phyloP scores from a whole-genome alignment of 1,140 invertebrate genomes.

The Drosophila nebulosa region DNA sequence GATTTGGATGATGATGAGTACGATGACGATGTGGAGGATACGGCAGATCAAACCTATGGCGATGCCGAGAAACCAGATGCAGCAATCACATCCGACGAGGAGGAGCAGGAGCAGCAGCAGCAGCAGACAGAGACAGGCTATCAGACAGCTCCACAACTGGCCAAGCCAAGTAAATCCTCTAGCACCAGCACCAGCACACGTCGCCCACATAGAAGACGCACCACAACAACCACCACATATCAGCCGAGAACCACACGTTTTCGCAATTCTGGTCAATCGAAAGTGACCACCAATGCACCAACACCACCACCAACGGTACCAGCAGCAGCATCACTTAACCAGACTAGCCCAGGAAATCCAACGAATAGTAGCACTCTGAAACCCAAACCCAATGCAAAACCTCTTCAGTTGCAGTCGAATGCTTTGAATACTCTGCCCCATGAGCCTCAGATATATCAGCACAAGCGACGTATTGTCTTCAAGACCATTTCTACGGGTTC shows the following conservation, averaged over 20 bases:
- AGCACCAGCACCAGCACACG: constrained; percentile 13
- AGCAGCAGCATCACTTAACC: constrained; percentile 4
- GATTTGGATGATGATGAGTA: constrained; percentile 57
- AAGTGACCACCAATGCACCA: neutral
- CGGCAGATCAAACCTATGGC: constrained; percentile 24
- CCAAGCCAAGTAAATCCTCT: constrained; percentile 1
- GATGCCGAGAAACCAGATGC: constrained; percentile 55
- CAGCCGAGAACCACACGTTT: constrained; percentile 41
- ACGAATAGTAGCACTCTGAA: constrained; percentile 4
- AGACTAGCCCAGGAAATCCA: neutral
- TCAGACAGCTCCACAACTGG: constrained; percentile 14
- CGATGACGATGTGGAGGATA: constrained; percentile 50
- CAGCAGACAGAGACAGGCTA: constrained; percentile 24
- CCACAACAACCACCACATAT: constrained; percentile 18
- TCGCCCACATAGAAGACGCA: constrained; percentile 28
- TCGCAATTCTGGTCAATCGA: constrained; percentile 1
- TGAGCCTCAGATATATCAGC: constrained; percentile 58
- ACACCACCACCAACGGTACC: neutral
- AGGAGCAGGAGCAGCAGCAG: constrained; percentile 7
- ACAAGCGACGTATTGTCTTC: constrained; percentile 70
- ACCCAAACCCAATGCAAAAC: neutral
- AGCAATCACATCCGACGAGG: constrained; percentile 17
- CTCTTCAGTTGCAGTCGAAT: neutral
- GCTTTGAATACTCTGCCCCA: constrained; percentile 15
- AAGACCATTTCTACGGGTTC: constrained; percentile 72